A percentile compares a stretch with the other conserved stretches of the same genome.
These are phyloP conservation scores for Cephus pulcher DNA, from an alignment of 2,888 invertebrate species.

Conservation along the genomic window DNA sequence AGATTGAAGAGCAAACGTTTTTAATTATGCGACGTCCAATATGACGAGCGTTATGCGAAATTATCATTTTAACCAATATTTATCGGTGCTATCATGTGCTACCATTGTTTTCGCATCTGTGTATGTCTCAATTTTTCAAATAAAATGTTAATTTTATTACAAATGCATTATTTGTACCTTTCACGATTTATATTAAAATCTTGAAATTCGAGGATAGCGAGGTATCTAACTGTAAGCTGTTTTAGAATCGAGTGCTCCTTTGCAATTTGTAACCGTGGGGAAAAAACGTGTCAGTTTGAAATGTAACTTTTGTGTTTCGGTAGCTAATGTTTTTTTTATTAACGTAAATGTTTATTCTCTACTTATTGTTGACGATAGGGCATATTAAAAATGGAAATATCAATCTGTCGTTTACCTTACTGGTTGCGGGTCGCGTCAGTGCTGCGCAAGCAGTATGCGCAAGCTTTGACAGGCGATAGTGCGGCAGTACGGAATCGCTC, in stretches of 20 bases:
- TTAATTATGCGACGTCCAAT: conserved; percentile 23
- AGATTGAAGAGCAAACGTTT: conserved; percentile 15
- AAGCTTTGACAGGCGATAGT: not conserved
- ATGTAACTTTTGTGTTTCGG: too few relatives aligned
- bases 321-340: not conserved
- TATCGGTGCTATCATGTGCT: conserved; percentile 57
- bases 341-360: not conserved
- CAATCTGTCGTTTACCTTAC: not conserved
- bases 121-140: conserved; percentile 61
- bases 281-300: not conserved
- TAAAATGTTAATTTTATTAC: conserved; percentile 63
- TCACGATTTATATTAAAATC: not conserved
- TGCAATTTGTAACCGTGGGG: not conserved
- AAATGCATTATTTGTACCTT: conserved; percentile 15
- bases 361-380: not conserved
- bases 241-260: not conserved
- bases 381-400: not conserved
- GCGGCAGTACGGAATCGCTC: not conserved
- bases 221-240: not conserved
- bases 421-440: not conserved
- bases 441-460: not conserved
- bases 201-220: not conserved
- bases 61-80: conserved; percentile 50
- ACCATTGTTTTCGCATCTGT: conserved; percentile 60
- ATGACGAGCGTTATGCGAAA: conserved; percentile 1